Base-by-base conservation (phyloP, 1,140 invertebrate species). In the Lucilia sericata region DNA sequence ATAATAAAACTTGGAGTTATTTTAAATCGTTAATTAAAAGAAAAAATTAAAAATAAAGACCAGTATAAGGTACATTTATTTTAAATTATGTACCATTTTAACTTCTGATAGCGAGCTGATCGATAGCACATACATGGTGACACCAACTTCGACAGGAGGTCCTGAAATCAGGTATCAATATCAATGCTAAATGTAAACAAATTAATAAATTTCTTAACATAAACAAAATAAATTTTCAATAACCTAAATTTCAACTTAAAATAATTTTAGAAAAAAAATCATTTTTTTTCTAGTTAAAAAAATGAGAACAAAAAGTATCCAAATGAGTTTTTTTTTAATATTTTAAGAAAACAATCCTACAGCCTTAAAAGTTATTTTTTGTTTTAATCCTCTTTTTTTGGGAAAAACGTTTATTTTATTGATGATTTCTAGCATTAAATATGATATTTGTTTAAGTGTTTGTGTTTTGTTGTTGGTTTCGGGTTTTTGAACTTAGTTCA, bases 81-180 rank as follows among this genome's bases (percentile, higher is more conserved):
- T 88, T 88, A 42, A 88, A 86, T 85, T 89, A 89, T 88, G 91
- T 96, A 99, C 97, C 98, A 99, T 99, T 96, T 98, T 97, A 92
- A 99, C 97, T 96, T 99, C 98, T 93, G 97, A 98, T 92, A 99
- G 96, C 93, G 97, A 98, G 95, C 96, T 98, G 95, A 99, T 98
- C 94, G 96, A 98, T 94, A 98, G 96, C 93, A 99, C 96, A 95
- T 98, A 97, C 96, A 98, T 98, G 93, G 97, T 98, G 93, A 99
- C 96, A 93, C 97, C 97, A 92, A 99, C 97, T 94, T 97, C 96
- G 92, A 98, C 97, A 91, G 98, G 97, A 93, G 96, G 95, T 95
- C 96, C 96, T 97, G 95, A 93, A 96, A 97, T 87, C 65, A 70
- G 2, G 19, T 21, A 25, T 70, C 21, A 70, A 70, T 70, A 70